These are phyloP conservation scores for Carposina sasakii DNA, from an alignment of 1,140 invertebrate genomes.

Conservation along the genomic window DNA sequence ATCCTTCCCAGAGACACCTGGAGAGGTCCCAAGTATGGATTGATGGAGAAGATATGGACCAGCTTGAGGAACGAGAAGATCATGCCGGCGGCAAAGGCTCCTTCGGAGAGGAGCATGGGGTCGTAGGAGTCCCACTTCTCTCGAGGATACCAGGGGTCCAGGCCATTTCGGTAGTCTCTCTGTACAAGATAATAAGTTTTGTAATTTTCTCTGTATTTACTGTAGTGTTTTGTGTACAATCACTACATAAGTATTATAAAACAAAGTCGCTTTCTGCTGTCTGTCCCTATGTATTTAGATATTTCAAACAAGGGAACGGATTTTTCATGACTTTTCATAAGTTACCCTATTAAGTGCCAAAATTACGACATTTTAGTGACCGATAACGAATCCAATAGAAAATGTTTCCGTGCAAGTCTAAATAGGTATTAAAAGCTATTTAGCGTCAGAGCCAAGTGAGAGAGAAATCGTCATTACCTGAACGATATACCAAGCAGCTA, in stretches of 20 bases:
- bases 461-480: slow-evolving; percentile 73
- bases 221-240: no score
- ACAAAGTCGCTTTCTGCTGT: no score
- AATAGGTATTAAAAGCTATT: background rate
- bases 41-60: slow-evolving; percentile 96
- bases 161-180: slow-evolving; percentile 81
- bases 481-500: slow-evolving; percentile 83
- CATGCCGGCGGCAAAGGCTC: slow-evolving; percentile 95
- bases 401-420: no score
- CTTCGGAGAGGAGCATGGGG: slow-evolving; percentile 94
- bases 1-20: slow-evolving; percentile 90
- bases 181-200: slow-evolving; percentile 43
- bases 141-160: slow-evolving; percentile 86
- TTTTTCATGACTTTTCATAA: no score
- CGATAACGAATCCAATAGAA: no score
- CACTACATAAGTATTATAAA: no score
- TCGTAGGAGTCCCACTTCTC: slow-evolving; percentile 95
- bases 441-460: background rate
- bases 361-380: no score
- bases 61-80: slow-evolving; percentile 96
- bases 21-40: slow-evolving; percentile 93
- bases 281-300: no score
- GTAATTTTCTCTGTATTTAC: no score
- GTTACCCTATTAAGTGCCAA: no score
- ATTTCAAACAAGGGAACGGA: no score